These are phyloP conservation scores for Cladorhizidae sp. DNA, from an alignment of 37 sponge, comb jelly and placozoan genomes.

Conservation along the genomic window DNA sequence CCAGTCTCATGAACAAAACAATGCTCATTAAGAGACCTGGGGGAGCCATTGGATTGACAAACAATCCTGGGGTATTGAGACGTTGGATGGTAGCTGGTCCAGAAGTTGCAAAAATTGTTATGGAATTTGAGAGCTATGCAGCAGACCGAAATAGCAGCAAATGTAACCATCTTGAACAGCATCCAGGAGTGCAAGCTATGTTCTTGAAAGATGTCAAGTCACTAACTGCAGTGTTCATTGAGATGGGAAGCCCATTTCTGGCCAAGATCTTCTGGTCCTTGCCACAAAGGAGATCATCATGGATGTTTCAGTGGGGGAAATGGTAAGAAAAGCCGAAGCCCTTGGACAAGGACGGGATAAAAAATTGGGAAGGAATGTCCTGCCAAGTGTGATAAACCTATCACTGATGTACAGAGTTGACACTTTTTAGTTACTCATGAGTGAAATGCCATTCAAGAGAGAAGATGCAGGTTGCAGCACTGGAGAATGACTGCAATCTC, in stretches of 20 bases:
- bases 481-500: conserved; percentile 21
- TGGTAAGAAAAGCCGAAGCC: too few relatives aligned
- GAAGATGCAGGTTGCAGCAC: conserved; percentile 18
- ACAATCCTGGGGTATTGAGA: neutral
- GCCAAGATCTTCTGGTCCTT: too few relatives aligned
- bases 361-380: neutral
- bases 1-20: conserved; percentile 43
- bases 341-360: too few relatives aligned
- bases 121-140: neutral
- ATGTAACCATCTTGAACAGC: too few relatives aligned
- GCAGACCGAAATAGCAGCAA: too few relatives aligned
- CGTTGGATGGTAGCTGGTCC: conserved; percentile 14
- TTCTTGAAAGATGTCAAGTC: neutral
- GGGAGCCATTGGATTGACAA: conserved; percentile 28
- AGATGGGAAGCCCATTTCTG: neutral
- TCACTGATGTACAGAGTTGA: conserved; percentile 15
- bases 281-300: too few relatives aligned
- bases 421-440: conserved; percentile 3
- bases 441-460: conserved; percentile 8
- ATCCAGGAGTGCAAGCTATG: too few relatives aligned
- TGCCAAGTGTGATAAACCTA: conserved; percentile 17
- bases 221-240: neutral
- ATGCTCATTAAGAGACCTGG: conserved; percentile 26
- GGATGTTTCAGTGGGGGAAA: too few relatives aligned
- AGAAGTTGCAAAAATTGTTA: conserved; percentile 15